Conservation (phyloP, 1,140 invertebrate species). For the Episyrphus balteatus region DNA sequence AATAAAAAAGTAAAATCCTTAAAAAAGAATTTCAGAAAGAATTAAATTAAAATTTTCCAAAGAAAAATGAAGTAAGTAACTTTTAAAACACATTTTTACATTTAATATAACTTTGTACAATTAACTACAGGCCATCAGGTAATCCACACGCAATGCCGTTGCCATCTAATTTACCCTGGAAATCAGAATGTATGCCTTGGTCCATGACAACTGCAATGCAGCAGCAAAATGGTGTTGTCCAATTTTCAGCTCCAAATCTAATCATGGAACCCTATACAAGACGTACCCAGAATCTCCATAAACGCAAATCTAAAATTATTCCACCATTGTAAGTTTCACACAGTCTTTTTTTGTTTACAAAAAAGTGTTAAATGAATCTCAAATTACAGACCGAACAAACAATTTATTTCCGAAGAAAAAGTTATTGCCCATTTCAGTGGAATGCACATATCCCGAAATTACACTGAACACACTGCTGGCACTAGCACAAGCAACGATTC, state of each 20-base stretch:
- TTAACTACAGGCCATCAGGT: neutral
- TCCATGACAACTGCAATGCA: constrained; percentile 14
- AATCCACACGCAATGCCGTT: neutral
- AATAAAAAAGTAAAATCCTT: too few species aligned
- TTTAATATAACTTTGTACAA: too few species aligned
- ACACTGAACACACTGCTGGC: constrained; percentile 22
- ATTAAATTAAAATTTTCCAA: too few species aligned
- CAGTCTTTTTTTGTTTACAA: too few species aligned
- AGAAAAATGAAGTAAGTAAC: too few species aligned
- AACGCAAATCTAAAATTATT: constrained; percentile 7
- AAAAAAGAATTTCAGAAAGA: too few species aligned
- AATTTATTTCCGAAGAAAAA: constrained; percentile 68
- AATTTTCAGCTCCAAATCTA: constrained; percentile 12
- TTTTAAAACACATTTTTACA: too few species aligned
- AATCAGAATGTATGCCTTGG: constrained; percentile 6
- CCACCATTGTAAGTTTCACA: constrained; percentile 8
- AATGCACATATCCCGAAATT: constrained; percentile 52
- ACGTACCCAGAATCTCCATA: constrained; percentile 5
- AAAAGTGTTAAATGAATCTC: neutral
- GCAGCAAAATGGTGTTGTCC: constrained; percentile 23
- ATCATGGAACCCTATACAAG: neutral
- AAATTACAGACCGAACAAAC: constrained; percentile 48
- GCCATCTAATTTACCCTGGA: constrained; percentile 16
- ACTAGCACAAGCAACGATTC: constrained; percentile 13
- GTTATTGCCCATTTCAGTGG: constrained; percentile 64